Percentiles rank a stretch among this genome's conserved stretches.
Conservation (phyloP, 2,113 vertebrate genomes). For the Odontophorus gujanensis region DNA sequence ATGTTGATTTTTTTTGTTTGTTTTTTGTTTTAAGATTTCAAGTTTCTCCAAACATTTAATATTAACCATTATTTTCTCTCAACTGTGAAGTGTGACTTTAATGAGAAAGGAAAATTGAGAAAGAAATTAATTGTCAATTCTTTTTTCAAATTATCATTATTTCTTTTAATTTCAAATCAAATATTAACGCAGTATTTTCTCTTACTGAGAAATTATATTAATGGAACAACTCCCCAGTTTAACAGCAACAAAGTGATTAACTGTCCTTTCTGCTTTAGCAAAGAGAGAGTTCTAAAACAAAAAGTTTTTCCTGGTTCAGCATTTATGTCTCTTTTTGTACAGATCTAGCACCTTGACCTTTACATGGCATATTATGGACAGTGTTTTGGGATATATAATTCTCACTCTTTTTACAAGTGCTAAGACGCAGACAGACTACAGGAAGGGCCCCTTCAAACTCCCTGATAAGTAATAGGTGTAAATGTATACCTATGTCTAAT, state of each 20-base stretch:
- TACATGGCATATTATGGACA: background rate
- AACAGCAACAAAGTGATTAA: constrained; percentile 9
- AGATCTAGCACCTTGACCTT: background rate
- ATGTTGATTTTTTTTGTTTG: background rate
- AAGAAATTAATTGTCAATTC: background rate
- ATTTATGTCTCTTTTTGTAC: background rate
- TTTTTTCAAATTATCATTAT: background rate
- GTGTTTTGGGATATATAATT: background rate
- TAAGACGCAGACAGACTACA: background rate
- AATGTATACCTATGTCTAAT: background rate
- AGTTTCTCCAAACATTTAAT: background rate
- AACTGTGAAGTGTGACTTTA: background rate
- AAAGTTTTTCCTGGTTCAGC: background rate
- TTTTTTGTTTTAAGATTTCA: background rate
- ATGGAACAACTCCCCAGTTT: background rate
- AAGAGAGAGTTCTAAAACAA: background rate
- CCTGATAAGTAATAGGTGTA: background rate
- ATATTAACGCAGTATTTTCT: constrained; percentile 4
- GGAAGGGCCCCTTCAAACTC: background rate
- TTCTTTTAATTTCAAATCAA: constrained; percentile 27
- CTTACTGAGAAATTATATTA: background rate
- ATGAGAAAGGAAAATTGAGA: background rate
- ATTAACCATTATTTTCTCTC: background rate
- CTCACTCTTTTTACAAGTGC: background rate
- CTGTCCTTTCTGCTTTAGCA: background rate